Percentiles rank a stretch among this genome's conserved stretches.
phyloP scores from a whole-genome alignment of 2,797 vertebrate species.

The Pseudocheirus occidentalis region DNA sequence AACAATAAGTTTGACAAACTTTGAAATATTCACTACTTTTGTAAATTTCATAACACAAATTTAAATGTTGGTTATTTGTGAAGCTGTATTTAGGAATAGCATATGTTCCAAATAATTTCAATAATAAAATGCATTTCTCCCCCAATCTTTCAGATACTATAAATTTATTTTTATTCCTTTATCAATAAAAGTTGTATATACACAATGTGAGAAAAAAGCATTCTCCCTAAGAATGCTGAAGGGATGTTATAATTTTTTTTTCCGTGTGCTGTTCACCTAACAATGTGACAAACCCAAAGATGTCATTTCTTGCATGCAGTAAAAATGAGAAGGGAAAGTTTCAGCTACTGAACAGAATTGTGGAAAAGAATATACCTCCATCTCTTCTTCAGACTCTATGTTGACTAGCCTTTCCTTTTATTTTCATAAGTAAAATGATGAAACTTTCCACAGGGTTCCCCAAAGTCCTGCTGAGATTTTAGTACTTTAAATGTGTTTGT shows the following conservation, averaged over 20 bases:
- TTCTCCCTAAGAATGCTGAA: not conserved
- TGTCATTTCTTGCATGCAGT: not conserved
- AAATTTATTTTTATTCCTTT: slow-evolving; percentile 5
- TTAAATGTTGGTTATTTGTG: slow-evolving; percentile 37
- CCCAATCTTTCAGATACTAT: not conserved
- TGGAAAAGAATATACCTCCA: not conserved
- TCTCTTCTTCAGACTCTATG: not conserved
- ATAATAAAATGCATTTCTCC: slow-evolving; percentile 24
- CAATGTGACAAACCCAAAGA: not conserved
- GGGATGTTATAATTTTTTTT: not conserved
- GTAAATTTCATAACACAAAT: not conserved
- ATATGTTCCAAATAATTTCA: slow-evolving; percentile 28
- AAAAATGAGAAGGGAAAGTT: not conserved
- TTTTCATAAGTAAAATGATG: not conserved
- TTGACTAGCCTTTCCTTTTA: slow-evolving; percentile 4
- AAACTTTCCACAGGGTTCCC: not conserved
- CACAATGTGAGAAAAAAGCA: not conserved
- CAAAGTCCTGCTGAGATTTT: not conserved
- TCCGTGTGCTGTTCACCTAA: not conserved
- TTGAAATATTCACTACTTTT: not conserved
- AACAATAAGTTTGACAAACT: not conserved
- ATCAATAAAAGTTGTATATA: not conserved
- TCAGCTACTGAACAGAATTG: not conserved
- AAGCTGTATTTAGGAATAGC: slow-evolving; percentile 5
- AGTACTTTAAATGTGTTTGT: not conserved